Evolutionary conservation across 2,113 vertebrate genomes (phyloP).

Genomic region (Diglossa brunneiventris): DNA sequence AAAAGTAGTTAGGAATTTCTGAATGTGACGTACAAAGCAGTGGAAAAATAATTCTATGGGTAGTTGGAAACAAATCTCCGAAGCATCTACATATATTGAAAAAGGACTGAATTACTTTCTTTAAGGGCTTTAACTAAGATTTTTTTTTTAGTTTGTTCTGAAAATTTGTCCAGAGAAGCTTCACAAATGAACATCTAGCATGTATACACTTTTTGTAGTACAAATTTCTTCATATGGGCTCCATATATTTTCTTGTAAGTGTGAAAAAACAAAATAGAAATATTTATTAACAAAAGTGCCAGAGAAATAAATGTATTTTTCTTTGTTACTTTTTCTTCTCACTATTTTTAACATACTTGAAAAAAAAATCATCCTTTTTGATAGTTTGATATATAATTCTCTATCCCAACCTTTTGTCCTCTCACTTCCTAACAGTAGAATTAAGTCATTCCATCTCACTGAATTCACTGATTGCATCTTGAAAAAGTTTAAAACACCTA

Average conservation of each 20-base stretch:
- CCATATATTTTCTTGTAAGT: neutral
- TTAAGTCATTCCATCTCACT: neutral
- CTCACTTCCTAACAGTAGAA: neutral
- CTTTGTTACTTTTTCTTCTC: neutral
- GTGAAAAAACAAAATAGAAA: neutral
- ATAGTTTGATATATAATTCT: neutral
- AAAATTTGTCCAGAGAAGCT: neutral
- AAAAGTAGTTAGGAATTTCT: neutral
- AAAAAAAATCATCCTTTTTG: neutral
- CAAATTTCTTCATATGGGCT: neutral
- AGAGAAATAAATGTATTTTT: neutral
- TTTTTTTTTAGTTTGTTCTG: neutral
- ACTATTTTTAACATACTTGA: neutral
- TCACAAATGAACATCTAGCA: neutral
- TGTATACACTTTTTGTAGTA: neutral
- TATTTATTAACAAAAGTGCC: neutral
- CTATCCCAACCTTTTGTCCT: neutral
- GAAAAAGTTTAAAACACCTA: neutral
- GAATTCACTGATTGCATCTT: neutral
- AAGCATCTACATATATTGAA: neutral
- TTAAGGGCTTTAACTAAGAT: neutral
- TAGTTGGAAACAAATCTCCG: neutral
- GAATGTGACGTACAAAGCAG: neutral
- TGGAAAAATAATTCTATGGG: neutral
- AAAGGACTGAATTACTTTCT: neutral